Evolutionary conservation across 2,888 invertebrate genomes (phyloP), one percentile per base, ranked within the genome.

Genomic region (Panorpa germanica): DNA sequence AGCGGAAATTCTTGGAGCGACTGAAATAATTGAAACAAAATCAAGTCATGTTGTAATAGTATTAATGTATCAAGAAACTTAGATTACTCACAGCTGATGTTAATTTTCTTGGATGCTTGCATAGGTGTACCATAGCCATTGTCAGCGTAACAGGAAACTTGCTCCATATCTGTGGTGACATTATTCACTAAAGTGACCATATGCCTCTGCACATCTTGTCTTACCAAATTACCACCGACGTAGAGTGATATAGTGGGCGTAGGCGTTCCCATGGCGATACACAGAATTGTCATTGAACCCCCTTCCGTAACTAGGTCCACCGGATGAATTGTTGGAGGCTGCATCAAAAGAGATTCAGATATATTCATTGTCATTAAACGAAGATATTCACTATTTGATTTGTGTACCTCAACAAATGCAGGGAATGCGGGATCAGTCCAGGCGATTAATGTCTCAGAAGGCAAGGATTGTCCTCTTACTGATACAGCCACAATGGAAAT

Each of bases 381-480:
- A 31, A 32, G 19, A 18, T 23, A 21, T 8, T 3, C 12, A 4
- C 15, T 12, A n/a, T n/a, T n/a, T n/a, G n/a, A n/a, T n/a, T n/a
- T 30, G 44, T 49, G 53, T 50, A 80, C 80, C 66, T 82, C 82
- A 11, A 85, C 82, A 53, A 76, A 80, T 1, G 83, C 81, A 0
- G 83, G 82, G 44, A 81, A 71, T 0, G 82, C 81, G 0, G 83
- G 82, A 50, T 83, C 82, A 5, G 83, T 83, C 82, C 82, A 83
- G 1, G 78, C 81, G 33, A 82, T 63, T 15, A 85, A 49, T 0
- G 80, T 82, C 52, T 85, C 83, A 0, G 81, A 82, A 2, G 82
- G 71, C 41, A 73, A 52, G 7, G 81, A 82, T 37, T 66, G 65
- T 0, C 80, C 81, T 38, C 64, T 62, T 2, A 69, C 66, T 0